Percentiles rank a stretch among this genome's conserved stretches.
Evolutionary conservation across 2,888 invertebrate genomes (phyloP).

Genomic region (Drosophila pullipes): DNA sequence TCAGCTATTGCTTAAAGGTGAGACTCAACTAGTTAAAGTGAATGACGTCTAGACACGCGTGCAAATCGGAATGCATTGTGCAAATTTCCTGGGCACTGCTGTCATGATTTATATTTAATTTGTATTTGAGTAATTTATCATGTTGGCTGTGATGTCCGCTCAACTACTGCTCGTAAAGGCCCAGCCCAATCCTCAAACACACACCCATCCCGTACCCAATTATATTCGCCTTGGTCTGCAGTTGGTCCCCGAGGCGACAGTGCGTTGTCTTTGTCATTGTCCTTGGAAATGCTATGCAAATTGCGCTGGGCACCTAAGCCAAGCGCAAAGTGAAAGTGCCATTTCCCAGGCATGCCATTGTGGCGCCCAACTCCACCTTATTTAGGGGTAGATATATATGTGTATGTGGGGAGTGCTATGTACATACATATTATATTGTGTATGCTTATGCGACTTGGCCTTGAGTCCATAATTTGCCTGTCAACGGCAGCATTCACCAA

Average conservation of each 20-base stretch:
- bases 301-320: slow-evolving; percentile 66
- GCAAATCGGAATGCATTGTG: slow-evolving; percentile 39
- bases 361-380: slow-evolving; percentile 6
- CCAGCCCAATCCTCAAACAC: not conserved
- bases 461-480: slow-evolving; percentile 81
- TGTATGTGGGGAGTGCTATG: not conserved
- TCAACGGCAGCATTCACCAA: slow-evolving; percentile 69
- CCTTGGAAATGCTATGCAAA: slow-evolving; percentile 67
- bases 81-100: slow-evolving; percentile 43
- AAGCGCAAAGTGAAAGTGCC: slow-evolving; percentile 72
- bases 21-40: not conserved
- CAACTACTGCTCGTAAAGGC: not conserved
- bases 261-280: slow-evolving; percentile 18
- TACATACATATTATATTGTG: slow-evolving; percentile 13
- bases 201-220: not conserved
- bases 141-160: slow-evolving; percentile 37
- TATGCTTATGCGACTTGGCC: slow-evolving; percentile 51
- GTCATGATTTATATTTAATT: slow-evolving; percentile 78
- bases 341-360: slow-evolving; percentile 46
- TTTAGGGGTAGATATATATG: not conserved
- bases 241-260: slow-evolving; percentile 1
- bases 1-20: not conserved
- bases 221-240: not conserved
- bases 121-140: slow-evolving; percentile 77
- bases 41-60: slow-evolving; percentile 3